Percentiles rank a stretch among this genome's conserved stretches.
Conservation (phyloP, 2,113 vertebrate species). For the Oncorhynchus nerka region DNA sequence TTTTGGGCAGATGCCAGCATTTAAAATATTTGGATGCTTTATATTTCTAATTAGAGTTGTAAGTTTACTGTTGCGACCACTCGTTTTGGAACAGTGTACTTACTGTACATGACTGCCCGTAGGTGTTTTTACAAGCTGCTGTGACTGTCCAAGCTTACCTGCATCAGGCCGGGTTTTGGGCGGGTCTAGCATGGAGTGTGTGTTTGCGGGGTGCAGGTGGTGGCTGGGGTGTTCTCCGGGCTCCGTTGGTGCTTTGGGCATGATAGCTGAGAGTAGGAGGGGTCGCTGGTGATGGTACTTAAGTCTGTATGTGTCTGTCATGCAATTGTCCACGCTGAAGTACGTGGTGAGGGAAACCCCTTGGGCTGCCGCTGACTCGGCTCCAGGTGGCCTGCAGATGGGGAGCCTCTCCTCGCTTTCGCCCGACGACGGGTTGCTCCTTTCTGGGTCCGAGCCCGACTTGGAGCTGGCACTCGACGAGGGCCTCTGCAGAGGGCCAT, state of each 20-base stretch:
- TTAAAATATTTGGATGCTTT: not conserved
- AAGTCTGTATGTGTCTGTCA: slow-evolving; percentile 95
- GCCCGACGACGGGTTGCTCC: slow-evolving; percentile 61
- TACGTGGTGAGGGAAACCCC: slow-evolving; percentile 89
- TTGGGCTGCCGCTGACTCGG: slow-evolving; percentile 56
- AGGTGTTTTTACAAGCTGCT: not conserved
- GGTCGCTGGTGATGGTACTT: slow-evolving; percentile 95
- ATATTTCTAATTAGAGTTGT: not conserved
- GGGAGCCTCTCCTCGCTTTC: slow-evolving; percentile 61
- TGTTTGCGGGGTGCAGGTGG: slow-evolving; percentile 52
- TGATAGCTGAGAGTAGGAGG: slow-evolving; percentile 79
- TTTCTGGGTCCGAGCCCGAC: slow-evolving; percentile 67
- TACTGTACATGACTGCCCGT: not conserved
- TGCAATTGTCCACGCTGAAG: slow-evolving; percentile 95
- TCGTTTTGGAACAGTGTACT: too few species aligned
- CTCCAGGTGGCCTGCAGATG: slow-evolving; percentile 40
- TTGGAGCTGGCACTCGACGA: slow-evolving; percentile 60
- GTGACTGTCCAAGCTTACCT: slow-evolving; percentile 65
- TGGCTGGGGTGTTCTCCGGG: slow-evolving; percentile 61
- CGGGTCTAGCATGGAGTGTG: slow-evolving; percentile 66
- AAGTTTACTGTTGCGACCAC: not conserved
- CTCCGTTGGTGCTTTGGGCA: slow-evolving; percentile 57
- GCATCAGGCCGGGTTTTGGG: slow-evolving; percentile 74
- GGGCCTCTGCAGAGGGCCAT: slow-evolving; percentile 59
- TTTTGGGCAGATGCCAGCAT: too few species aligned